These are phyloP conservation scores for Parus major DNA, from an alignment of 2,113 vertebrate species.

Conservation along the genomic window DNA sequence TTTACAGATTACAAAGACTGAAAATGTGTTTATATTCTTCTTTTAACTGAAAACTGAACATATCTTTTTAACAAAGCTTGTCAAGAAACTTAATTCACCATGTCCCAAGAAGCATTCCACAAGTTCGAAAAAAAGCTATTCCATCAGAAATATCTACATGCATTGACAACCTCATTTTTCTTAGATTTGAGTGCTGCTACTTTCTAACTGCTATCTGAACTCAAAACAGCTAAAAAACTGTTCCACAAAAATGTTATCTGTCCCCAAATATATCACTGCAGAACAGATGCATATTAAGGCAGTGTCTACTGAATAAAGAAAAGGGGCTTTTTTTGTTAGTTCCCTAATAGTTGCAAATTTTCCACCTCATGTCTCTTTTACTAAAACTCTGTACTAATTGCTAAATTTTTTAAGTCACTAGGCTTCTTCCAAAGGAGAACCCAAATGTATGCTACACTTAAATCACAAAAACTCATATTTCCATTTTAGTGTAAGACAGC, in stretches of 20 bases:
- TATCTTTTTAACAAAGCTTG: not conserved
- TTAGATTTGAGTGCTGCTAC: not conserved
- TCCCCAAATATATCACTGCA: not conserved
- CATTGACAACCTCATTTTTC: not conserved
- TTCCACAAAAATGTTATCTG: not conserved
- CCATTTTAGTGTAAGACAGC: not conserved
- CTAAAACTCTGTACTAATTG: not conserved
- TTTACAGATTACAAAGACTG: not conserved
- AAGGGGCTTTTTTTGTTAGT: accelerated
- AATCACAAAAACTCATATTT: not conserved
- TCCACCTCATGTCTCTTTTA: not conserved
- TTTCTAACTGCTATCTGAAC: not conserved
- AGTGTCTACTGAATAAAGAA: not conserved
- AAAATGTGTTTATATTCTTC: not conserved
- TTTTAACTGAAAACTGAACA: not conserved
- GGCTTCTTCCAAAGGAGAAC: not conserved
- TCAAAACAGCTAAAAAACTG: not conserved
- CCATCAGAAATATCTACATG: not conserved
- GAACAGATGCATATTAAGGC: not conserved
- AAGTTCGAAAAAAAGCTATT: not conserved
- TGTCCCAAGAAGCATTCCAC: not conserved
- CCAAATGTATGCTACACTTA: not conserved
- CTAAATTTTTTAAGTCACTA: not conserved
- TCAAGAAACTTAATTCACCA: not conserved
- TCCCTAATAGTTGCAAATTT: not conserved